phyloP scores from a whole-genome alignment of 2,113 vertebrate genomes.

The Cettia cetti region DNA sequence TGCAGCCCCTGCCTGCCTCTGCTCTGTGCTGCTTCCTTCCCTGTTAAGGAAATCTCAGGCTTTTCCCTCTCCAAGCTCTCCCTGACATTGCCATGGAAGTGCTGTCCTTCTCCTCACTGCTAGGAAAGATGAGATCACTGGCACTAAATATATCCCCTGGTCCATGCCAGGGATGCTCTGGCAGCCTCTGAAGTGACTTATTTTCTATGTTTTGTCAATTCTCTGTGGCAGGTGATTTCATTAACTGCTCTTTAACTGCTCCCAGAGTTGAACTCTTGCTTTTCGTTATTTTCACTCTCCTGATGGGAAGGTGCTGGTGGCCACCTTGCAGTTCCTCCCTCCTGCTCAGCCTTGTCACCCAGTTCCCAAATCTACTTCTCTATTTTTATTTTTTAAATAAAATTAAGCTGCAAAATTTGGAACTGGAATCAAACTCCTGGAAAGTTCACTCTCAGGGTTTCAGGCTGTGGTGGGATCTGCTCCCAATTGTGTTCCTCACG shows the following conservation, averaged over 20 bases:
- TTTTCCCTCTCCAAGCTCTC: neutral
- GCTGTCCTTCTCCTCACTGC: slow-evolving; percentile 33
- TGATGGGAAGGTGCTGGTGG: neutral
- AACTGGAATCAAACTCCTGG: fast-evolving
- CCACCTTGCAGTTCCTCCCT: neutral
- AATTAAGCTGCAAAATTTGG: neutral
- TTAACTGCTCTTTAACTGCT: neutral
- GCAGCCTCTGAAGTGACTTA: slow-evolving; percentile 16
- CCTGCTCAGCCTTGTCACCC: neutral
- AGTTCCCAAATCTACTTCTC: neutral
- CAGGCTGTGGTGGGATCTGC: neutral
- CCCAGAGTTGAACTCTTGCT: neutral
- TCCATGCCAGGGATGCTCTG: slow-evolving; percentile 51
- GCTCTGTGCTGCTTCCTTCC: neutral
- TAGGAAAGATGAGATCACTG: slow-evolving; percentile 59
- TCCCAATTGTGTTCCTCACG: neutral
- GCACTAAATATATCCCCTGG: slow-evolving; percentile 54
- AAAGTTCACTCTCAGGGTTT: neutral
- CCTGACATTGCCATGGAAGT: neutral
- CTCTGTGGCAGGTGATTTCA: slow-evolving; percentile 31
- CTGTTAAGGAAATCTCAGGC: slow-evolving; percentile 1
- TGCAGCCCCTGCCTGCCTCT: neutral
- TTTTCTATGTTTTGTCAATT: slow-evolving; percentile 39
- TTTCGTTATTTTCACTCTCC: neutral
- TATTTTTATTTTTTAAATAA: fast-evolving